Evolutionary conservation across 2,113 vertebrate genomes (phyloP).

Genomic region (Pangasianodon gigas): DNA sequence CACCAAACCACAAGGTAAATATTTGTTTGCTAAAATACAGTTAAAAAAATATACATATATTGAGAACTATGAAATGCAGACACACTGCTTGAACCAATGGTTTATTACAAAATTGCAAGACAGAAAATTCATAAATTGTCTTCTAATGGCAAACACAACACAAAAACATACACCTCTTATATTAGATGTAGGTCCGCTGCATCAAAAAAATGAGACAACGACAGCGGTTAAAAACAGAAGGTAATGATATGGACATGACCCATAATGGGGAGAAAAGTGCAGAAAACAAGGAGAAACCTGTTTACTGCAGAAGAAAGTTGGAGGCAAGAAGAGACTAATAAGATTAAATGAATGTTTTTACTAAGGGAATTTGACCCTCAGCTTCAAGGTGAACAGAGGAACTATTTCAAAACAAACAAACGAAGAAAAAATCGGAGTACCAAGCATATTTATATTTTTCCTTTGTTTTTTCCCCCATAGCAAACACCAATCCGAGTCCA

Average conservation of each 20-base stretch:
- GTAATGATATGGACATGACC: slow-evolving; percentile 41
- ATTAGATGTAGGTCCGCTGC: slow-evolving; percentile 56
- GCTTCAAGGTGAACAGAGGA: slow-evolving; percentile 33
- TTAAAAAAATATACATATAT: neutral
- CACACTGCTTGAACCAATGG: slow-evolving; percentile 56
- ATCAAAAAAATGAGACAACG: slow-evolving; percentile 39
- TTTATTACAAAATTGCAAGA: slow-evolving; percentile 78
- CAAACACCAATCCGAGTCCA: slow-evolving; percentile 12
- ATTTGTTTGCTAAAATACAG: neutral
- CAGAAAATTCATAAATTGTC: slow-evolving; percentile 67
- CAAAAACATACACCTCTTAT: slow-evolving; percentile 64
- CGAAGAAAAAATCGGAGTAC: slow-evolving; percentile 52
- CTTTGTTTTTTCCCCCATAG: neutral
- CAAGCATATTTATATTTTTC: slow-evolving; percentile 42
- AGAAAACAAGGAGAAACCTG: slow-evolving; percentile 9
- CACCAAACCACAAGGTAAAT: neutral
- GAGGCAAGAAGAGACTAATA: slow-evolving; percentile 25
- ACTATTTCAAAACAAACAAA: slow-evolving; percentile 41
- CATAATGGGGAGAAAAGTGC: slow-evolving; percentile 18
- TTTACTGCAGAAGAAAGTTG: slow-evolving; percentile 24
- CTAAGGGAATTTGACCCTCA: slow-evolving; percentile 8
- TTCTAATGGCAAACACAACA: slow-evolving; percentile 75
- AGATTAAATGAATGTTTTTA: slow-evolving; percentile 33
- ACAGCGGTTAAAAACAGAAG: slow-evolving; percentile 44
- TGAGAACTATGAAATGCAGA: slow-evolving; percentile 24